Conservation (phyloP, 2,113 vertebrate species). For the Petromus typicus region DNA sequence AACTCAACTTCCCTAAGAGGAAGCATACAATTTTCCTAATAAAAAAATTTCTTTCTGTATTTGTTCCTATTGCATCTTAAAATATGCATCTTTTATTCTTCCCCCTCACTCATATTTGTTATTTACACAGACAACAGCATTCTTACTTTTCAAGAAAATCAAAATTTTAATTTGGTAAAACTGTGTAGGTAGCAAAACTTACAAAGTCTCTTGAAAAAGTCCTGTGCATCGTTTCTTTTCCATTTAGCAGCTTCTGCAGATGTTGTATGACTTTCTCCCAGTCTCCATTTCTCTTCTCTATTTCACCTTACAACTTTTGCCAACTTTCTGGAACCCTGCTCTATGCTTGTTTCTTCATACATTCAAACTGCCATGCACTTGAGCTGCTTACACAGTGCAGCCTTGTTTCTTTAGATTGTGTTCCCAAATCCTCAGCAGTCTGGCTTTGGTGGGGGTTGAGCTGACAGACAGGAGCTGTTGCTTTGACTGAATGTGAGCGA, state of each 20-base stretch:
- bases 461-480: background rate
- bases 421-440: background rate
- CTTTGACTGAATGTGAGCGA: background rate
- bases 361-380: background rate
- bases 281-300: background rate
- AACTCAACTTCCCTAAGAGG: background rate
- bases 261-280: background rate
- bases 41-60: background rate
- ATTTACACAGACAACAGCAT: background rate
- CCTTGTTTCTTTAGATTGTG: background rate
- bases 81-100: background rate
- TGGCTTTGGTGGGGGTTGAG: background rate
- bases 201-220: background rate
- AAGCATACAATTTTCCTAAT: background rate
- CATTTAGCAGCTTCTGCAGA: no score
- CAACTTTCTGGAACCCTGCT: background rate
- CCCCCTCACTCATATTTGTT: background rate
- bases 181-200: background rate
- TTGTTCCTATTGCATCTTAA: background rate
- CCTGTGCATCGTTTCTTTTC: background rate
- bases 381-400: background rate
- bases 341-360: no score
- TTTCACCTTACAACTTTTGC: background rate
- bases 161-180: background rate
- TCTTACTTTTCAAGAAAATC: background rate